These are phyloP conservation scores for Alfaro cultratus DNA, from an alignment of 2,797 vertebrate genomes.

Conservation along the genomic window DNA sequence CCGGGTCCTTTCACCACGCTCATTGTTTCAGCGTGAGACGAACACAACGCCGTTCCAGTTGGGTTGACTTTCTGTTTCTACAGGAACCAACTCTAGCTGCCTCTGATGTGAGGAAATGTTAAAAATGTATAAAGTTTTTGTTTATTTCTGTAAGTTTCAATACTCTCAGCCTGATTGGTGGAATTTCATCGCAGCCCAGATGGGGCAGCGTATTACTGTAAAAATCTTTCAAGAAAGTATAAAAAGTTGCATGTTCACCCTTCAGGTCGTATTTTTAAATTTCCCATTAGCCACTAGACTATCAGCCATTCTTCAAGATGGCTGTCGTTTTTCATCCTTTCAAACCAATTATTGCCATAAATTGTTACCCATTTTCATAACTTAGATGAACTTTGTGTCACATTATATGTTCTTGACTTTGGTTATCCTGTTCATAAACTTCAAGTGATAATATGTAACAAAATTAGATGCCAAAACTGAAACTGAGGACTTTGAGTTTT, in stretches of 20 bases:
- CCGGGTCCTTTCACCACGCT: slow-evolving; percentile 59
- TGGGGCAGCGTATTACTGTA: not conserved
- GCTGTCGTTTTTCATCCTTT: no score
- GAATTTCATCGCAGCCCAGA: not conserved
- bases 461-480: no score
- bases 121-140: not conserved
- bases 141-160: not conserved
- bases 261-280: no score
- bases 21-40: slow-evolving; percentile 71
- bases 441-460: no score
- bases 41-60: slow-evolving; percentile 8
- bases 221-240: not conserved
- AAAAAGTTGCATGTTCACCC: not conserved
- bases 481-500: no score
- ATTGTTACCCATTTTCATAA: no score
- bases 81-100: not conserved
- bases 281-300: no score
- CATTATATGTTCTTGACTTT: no score
- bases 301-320: no score
- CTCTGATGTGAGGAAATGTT: not conserved
- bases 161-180: not conserved
- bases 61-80: slow-evolving; percentile 1
- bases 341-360: no score
- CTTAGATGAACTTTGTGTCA: no score
- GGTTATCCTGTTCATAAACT: no score